Conservation (phyloP, 2,888 invertebrate species). For the Tanypteryx hageni region DNA sequence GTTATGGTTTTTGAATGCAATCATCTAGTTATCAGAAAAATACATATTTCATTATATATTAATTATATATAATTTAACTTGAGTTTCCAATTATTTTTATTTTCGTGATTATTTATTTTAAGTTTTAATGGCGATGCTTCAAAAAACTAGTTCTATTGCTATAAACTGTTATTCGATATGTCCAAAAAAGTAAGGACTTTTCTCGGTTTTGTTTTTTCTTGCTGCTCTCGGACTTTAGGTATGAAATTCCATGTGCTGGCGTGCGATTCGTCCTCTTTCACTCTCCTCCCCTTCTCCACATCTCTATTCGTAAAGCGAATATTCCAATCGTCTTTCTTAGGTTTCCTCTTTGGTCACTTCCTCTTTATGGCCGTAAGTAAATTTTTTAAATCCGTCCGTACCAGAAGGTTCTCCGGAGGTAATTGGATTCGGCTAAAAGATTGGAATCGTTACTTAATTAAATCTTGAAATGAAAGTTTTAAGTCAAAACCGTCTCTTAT, state of each 20-base stretch:
- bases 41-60: too few relatives aligned
- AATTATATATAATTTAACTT: too few relatives aligned
- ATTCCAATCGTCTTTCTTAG: neutral
- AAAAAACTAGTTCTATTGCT: too few relatives aligned
- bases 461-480: conserved; percentile 20
- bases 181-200: neutral
- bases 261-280: neutral
- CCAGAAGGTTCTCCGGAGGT: neutral
- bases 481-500: neutral
- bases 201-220: neutral
- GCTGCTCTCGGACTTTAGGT: neutral
- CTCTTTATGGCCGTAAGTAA: neutral
- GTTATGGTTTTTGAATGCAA: too few relatives aligned
- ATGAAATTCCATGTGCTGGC: too few relatives aligned
- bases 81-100: too few relatives aligned
- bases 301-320: neutral
- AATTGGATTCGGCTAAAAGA: neutral
- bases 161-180: too few relatives aligned
- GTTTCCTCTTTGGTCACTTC: neutral
- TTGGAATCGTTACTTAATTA: conserved; percentile 8
- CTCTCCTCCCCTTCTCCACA: neutral
- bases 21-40: too few relatives aligned
- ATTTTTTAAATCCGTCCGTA: neutral
- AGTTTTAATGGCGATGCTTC: too few relatives aligned
- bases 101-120: too few relatives aligned